phyloP scores from a whole-genome alignment of 2,888 invertebrate species.

The Caenorhabditis doughertyi region DNA sequence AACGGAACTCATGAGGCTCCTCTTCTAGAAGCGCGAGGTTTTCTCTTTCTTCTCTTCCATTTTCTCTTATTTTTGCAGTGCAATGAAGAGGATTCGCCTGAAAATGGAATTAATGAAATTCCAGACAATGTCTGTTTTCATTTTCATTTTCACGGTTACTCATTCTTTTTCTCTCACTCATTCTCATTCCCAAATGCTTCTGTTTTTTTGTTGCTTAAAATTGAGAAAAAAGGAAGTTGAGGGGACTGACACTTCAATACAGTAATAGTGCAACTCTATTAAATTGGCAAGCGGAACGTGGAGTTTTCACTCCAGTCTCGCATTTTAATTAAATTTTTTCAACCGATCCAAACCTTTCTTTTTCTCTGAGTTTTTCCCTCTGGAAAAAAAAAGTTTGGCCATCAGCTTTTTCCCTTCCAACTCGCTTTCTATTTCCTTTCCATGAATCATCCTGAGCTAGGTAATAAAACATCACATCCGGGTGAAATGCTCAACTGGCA shows the following conservation, averaged over 20 bases:
- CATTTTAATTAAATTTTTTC: slow-evolving; percentile 59
- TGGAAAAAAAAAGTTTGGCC: slow-evolving; percentile 41
- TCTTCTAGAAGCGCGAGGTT: background rate
- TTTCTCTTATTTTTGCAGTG: slow-evolving; percentile 6
- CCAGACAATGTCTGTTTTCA: slow-evolving; percentile 48
- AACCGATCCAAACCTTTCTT: slow-evolving; percentile 30
- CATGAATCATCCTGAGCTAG: slow-evolving; percentile 43
- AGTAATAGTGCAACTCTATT: slow-evolving; percentile 45
- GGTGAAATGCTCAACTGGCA: background rate
- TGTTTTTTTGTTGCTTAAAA: slow-evolving; percentile 17
- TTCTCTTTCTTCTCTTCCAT: background rate
- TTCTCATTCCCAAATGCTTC: slow-evolving; percentile 21
- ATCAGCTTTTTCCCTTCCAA: background rate
- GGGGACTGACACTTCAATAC: background rate
- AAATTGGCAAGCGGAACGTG: slow-evolving; percentile 25
- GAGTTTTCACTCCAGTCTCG: slow-evolving; percentile 22
- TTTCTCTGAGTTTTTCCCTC: background rate
- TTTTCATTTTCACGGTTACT: slow-evolving; percentile 35
- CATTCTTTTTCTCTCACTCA: slow-evolving; percentile 3
- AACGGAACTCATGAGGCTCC: slow-evolving; percentile 49
- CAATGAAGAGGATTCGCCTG: slow-evolving; percentile 15
- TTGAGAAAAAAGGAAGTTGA: background rate
- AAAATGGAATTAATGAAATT: slow-evolving; percentile 55
- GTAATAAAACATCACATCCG: slow-evolving; percentile 46
- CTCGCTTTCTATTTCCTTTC: slow-evolving; percentile 21